Conservation (phyloP, 2,888 invertebrate genomes). For the Andrena dorsata region DNA sequence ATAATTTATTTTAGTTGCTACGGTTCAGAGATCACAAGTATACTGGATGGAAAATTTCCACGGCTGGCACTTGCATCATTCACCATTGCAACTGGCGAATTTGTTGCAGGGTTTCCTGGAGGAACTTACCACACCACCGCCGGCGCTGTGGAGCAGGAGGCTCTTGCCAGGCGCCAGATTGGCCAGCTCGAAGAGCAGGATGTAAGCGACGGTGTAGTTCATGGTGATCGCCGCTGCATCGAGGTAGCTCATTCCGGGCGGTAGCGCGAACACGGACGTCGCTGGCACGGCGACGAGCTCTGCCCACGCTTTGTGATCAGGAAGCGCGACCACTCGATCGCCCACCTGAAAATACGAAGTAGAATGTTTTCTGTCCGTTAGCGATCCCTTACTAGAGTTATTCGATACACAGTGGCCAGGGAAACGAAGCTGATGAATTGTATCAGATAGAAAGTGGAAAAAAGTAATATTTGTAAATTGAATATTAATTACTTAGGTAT, state of each 20-base stretch:
- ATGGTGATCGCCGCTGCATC: conserved; percentile 94
- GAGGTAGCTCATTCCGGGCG: conserved; percentile 90
- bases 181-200: conserved; percentile 93
- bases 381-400: background rate
- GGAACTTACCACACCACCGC: conserved; percentile 94
- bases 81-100: too few species aligned
- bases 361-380: conserved; percentile 29
- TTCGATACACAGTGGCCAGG: too few species aligned
- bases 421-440: too few species aligned
- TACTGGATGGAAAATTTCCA: too few species aligned
- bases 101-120: too few species aligned
- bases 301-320: conserved; percentile 94
- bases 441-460: too few species aligned
- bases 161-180: conserved; percentile 92
- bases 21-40: too few species aligned
- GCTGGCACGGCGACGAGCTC: conserved; percentile 93
- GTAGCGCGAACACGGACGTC: conserved; percentile 92
- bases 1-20: too few species aligned
- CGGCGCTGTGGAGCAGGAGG: conserved; percentile 93
- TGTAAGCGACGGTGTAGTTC: conserved; percentile 94
- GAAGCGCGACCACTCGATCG: conserved; percentile 93
- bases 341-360: conserved; percentile 87
- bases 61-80: too few species aligned
- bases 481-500: too few species aligned
- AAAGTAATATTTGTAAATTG: too few species aligned